phyloP scores from a whole-genome alignment of 2,888 invertebrate genomes.

The Busseola fusca region DNA sequence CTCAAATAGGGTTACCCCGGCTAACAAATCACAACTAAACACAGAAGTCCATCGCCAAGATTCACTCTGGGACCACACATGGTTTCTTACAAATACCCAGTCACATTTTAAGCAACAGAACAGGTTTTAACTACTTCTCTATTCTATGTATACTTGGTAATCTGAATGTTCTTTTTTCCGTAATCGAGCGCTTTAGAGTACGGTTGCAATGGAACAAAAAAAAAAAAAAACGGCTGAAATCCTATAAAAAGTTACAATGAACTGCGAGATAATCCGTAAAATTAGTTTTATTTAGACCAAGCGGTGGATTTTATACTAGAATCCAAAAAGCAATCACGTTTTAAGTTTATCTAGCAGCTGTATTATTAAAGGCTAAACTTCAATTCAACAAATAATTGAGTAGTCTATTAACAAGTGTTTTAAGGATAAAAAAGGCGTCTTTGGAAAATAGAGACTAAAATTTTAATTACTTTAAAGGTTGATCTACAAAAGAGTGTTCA shows the following conservation, averaged over 20 bases:
- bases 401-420: background rate
- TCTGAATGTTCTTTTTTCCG: background rate
- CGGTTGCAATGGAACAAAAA: slow-evolving; percentile 11
- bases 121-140: background rate
- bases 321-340: slow-evolving; percentile 3
- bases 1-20: slow-evolving; percentile 48
- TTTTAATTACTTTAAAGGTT: slow-evolving; percentile 15
- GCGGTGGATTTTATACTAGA: slow-evolving; percentile 3
- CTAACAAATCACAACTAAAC: slow-evolving; percentile 7
- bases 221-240: slow-evolving; percentile 15
- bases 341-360: background rate
- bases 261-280: slow-evolving; percentile 40
- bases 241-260: slow-evolving; percentile 27
- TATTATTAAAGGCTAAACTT: slow-evolving; percentile 2
- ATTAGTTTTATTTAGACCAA: slow-evolving; percentile 39
- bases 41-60: slow-evolving; percentile 6
- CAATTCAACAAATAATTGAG: background rate
- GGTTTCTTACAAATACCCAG: background rate
- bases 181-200: background rate
- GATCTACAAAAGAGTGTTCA: slow-evolving; percentile 11
- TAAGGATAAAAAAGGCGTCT: background rate
- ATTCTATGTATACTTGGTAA: slow-evolving; percentile 1
- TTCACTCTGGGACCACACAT: slow-evolving; percentile 8
- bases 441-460: slow-evolving; percentile 12
- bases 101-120: slow-evolving; percentile 8